Percentiles rank a stretch among this genome's conserved stretches.
phyloP scores from a whole-genome alignment of 2,888 invertebrate species.

The Encarsia formosa region DNA sequence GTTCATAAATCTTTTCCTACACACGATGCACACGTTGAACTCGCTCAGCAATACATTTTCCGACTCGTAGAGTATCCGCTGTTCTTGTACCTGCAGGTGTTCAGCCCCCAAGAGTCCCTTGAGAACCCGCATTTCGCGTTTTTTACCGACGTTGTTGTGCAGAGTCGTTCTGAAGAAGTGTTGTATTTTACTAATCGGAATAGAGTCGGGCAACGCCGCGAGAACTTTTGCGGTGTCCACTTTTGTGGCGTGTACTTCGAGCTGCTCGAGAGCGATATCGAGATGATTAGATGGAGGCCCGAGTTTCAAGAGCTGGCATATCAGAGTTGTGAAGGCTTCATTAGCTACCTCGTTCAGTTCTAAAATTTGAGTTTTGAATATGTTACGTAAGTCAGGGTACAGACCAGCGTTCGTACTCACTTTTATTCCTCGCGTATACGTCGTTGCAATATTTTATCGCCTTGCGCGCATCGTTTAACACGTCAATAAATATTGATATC shows the following conservation, averaged over 20 bases:
- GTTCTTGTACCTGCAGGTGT: slow-evolving; percentile 76
- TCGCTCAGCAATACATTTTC: slow-evolving; percentile 81
- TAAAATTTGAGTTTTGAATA: no score
- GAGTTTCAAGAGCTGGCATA: slow-evolving; percentile 50
- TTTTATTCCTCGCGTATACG: slow-evolving; percentile 55
- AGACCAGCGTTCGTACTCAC: no score
- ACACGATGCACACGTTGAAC: slow-evolving; percentile 82
- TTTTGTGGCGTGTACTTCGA: slow-evolving; percentile 78
- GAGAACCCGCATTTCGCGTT: slow-evolving; percentile 71
- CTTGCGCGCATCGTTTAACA: slow-evolving; percentile 74
- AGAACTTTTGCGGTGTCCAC: slow-evolving; percentile 79
- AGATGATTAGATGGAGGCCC: slow-evolving; percentile 44
- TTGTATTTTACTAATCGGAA: slow-evolving; percentile 71
- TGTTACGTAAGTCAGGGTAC: no score
- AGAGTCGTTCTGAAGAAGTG: slow-evolving; percentile 74
- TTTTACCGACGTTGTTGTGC: slow-evolving; percentile 69
- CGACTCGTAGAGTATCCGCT: slow-evolving; percentile 74
- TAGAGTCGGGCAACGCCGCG: slow-evolving; percentile 73
- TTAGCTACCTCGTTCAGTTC: slow-evolving; percentile 42
- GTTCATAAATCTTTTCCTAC: slow-evolving; percentile 90
- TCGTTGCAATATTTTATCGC: slow-evolving; percentile 82
- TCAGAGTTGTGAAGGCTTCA: slow-evolving; percentile 57
- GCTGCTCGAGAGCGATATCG: slow-evolving; percentile 70
- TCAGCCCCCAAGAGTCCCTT: slow-evolving; percentile 82
- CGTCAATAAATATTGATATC: slow-evolving; percentile 83